Percentiles rank a stretch among this genome's conserved stretches.
Evolutionary conservation across 1,140 invertebrate species (phyloP).

Genomic region (Aradophagus sp.): DNA sequence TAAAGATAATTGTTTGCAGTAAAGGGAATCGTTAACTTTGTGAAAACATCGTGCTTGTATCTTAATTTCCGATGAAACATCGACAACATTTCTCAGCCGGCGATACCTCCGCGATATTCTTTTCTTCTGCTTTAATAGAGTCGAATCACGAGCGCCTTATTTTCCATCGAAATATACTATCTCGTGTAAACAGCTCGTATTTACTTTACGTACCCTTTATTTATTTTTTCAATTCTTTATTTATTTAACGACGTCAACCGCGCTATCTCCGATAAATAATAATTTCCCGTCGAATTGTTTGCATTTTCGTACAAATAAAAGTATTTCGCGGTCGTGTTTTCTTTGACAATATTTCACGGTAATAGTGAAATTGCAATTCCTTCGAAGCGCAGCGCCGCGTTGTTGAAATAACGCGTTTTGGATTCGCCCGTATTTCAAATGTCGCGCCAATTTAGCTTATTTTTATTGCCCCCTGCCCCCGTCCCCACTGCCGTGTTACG

Average conservation of each 20-base stretch:
- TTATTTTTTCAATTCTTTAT: too few relatives aligned
- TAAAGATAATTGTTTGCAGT: conserved; percentile 31
- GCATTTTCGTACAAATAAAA: conserved; percentile 1
- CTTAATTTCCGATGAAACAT: conserved; percentile 45
- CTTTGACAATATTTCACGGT: conserved; percentile 24
- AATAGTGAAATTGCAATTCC: conserved; percentile 9
- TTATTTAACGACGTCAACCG: conserved; percentile 13
- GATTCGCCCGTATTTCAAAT: too few relatives aligned
- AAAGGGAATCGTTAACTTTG: conserved; percentile 28
- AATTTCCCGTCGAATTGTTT: conserved; percentile 18
- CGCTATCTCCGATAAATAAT: conserved; percentile 23
- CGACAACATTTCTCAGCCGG: conserved; percentile 35
- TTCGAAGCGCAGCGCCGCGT: too few relatives aligned
- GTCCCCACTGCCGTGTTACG: too few relatives aligned
- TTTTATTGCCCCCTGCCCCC: too few relatives aligned
- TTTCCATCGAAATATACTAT: conserved; percentile 34
- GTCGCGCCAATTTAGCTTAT: too few relatives aligned
- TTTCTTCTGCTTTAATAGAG: conserved; percentile 37
- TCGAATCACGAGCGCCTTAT: conserved; percentile 17
- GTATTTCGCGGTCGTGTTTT: conserved; percentile 9
- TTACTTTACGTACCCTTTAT: conserved; percentile 24
- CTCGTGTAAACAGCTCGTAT: conserved; percentile 37
- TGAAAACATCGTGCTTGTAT: conserved; percentile 39
- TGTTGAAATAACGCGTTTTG: too few relatives aligned
- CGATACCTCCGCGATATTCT: conserved; percentile 36